Conservation (phyloP, 2,113 vertebrate genomes). For the Gambusia affinis region DNA sequence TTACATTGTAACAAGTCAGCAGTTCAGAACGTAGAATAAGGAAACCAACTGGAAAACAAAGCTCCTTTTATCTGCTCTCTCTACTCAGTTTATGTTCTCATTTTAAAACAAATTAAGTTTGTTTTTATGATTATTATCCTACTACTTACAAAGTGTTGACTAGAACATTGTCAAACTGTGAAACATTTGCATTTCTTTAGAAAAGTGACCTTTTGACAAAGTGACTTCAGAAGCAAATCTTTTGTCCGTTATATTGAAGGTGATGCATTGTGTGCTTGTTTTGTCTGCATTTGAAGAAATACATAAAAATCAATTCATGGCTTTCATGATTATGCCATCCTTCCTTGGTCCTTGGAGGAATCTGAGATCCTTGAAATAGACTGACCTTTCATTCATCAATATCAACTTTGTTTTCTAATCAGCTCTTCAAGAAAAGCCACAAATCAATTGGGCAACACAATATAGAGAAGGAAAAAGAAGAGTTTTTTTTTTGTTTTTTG, state of each 20-base stretch:
- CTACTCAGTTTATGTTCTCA: neutral
- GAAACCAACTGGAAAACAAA: neutral
- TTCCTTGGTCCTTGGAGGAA: conserved; percentile 32
- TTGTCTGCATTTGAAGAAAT: conserved; percentile 18
- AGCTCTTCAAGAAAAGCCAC: conserved; percentile 5
- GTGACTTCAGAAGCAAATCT: conserved; percentile 20
- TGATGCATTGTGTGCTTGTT: conserved; percentile 23
- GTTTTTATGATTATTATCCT: conserved; percentile 1
- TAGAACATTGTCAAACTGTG: conserved; percentile 27
- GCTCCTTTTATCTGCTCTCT: conserved; percentile 12
- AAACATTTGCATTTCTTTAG: conserved; percentile 48
- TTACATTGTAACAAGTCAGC: neutral
- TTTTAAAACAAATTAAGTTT: neutral
- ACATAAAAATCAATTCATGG: conserved; percentile 50
- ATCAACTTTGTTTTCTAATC: conserved; percentile 20
- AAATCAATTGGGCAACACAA: conserved; percentile 7
- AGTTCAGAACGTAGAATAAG: conserved; percentile 33
- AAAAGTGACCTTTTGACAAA: conserved; percentile 42
- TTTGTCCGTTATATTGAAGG: conserved; percentile 18
- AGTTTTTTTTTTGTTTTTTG: neutral
- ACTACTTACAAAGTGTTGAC: conserved; percentile 1
- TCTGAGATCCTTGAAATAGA: conserved; percentile 28
- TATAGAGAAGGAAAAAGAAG: neutral
- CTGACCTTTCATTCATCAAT: conserved; percentile 49
- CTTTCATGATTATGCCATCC: conserved; percentile 40